These are phyloP conservation scores for Caenorhabditis japonica DNA, from an alignment of 2,888 invertebrate species.

Conservation along the genomic window DNA sequence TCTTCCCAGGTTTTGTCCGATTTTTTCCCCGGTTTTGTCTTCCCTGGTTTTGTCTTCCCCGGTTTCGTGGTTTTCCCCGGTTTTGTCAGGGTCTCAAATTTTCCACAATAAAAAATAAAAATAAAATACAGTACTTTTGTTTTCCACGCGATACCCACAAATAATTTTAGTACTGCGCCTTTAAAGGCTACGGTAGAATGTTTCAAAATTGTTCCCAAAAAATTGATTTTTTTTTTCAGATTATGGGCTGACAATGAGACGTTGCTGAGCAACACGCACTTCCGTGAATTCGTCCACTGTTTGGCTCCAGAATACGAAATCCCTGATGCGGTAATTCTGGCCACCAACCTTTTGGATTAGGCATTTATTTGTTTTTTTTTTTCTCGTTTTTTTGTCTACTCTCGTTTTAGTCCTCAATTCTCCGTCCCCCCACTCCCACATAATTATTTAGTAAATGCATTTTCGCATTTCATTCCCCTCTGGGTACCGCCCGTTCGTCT, in stretches of 20 bases:
- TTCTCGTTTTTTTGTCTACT: slow-evolving; percentile 3
- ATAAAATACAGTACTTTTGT: too few species aligned
- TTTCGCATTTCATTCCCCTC: slow-evolving; percentile 29
- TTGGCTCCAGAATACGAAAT: slow-evolving; percentile 68
- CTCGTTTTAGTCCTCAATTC: slow-evolving; percentile 26
- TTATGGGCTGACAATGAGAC: slow-evolving; percentile 49
- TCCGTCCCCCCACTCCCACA: too few species aligned
- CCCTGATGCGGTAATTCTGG: slow-evolving; percentile 53
- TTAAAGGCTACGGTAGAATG: too few species aligned
- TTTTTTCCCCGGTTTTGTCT: too few species aligned
- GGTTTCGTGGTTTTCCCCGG: too few species aligned
- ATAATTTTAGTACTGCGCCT: too few species aligned
- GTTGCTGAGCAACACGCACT: slow-evolving; percentile 31
- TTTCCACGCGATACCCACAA: too few species aligned
- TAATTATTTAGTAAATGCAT: slow-evolving; percentile 53
- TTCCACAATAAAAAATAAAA: too few species aligned
- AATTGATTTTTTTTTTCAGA: slow-evolving; percentile 21
- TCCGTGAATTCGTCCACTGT: slow-evolving; percentile 58
- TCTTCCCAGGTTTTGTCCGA: too few species aligned
- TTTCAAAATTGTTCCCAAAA: neutral
- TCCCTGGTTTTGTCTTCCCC: too few species aligned
- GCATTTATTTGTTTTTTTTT: slow-evolving; percentile 14
- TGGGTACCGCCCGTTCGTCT: slow-evolving; percentile 30
- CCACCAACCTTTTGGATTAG: slow-evolving; percentile 22
- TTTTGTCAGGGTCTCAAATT: too few species aligned